These are phyloP conservation scores for Agapostemon virescens DNA, from an alignment of 2,888 invertebrate species.

Conservation along the genomic window DNA sequence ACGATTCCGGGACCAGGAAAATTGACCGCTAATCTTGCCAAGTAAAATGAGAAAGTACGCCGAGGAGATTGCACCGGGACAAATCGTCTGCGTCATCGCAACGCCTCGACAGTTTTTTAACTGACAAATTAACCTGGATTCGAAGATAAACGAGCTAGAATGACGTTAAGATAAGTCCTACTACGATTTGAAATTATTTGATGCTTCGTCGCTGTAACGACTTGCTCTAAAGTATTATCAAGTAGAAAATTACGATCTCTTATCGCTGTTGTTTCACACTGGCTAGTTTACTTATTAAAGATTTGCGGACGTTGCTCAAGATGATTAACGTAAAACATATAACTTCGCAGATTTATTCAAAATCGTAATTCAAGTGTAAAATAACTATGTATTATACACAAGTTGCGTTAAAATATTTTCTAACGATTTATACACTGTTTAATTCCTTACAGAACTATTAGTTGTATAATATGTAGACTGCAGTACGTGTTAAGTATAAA, in stretches of 20 bases:
- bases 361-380: no score
- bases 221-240: not conserved
- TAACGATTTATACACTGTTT: not conserved
- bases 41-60: constrained; percentile 39
- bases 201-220: no score
- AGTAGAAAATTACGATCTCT: not conserved
- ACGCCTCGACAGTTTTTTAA: constrained; percentile 6
- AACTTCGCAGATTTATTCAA: no score
- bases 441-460: not conserved
- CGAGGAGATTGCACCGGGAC: constrained; percentile 21
- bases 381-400: no score
- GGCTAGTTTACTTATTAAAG: not conserved
- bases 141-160: not conserved
- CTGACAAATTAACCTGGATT: constrained; percentile 2
- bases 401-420: no score
- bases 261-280: not conserved
- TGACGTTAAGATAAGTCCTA: not conserved
- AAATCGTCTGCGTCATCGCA: constrained; percentile 20
- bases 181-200: constrained; percentile 3
- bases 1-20: constrained; percentile 22
- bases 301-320: not conserved
- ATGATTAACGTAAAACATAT: no score
- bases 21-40: constrained; percentile 43
- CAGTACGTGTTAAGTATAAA: not conserved
- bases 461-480: no score